Evolutionary conservation across 2,797 vertebrate genomes (phyloP), one percentile per base, ranked within the genome.

Genomic region (Crypturellus tataupa): DNA sequence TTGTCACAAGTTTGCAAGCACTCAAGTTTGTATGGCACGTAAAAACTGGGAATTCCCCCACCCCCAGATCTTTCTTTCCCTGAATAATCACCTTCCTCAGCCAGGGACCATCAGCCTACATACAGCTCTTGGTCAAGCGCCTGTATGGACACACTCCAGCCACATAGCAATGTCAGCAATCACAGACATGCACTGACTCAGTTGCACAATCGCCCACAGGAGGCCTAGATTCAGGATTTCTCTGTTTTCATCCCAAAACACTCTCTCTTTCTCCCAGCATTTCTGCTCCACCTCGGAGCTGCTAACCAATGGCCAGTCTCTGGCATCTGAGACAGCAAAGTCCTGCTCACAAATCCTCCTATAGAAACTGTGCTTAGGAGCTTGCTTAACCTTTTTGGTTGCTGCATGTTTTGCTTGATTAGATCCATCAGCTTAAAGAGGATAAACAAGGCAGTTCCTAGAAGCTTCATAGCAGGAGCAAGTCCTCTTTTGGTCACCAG

Each of bases 71-170:
- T 51, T 81, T 73, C 47, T 70, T 21, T 64, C 35, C 69, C 18
- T 5, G 0, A 49, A 87, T 47, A 60, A 90, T 60, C 73, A 80
- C 9, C n/a, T 93, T 37, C 67, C 35, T 55, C 29, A 70, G 53
- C 6, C n/a, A 77, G 0, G 0, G 49, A 33, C 27, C 10, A 25
- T 24, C 39, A 49, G 2, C n/a, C 29, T 51, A 9, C 16, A 51
- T 81, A 21, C 18, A 67, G 70, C 21, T 70, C 62, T 51, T 37
- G 39, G 73, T 80, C 76, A 8, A 29, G 51, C 0, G 5, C 62
- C 33, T 65, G 29, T 1, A 58, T 16, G 31, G 19, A n/a, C 31
- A 69, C 2, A 2, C 15, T 78, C 9, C 64, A 85, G 79, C 51
- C 55, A 27, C 59, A 29, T 0, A 23, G 33, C 5, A 55, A 67